Base-by-base conservation (phyloP, 2,888 invertebrate genomes). In the Choristoneura rosaceana region DNA sequence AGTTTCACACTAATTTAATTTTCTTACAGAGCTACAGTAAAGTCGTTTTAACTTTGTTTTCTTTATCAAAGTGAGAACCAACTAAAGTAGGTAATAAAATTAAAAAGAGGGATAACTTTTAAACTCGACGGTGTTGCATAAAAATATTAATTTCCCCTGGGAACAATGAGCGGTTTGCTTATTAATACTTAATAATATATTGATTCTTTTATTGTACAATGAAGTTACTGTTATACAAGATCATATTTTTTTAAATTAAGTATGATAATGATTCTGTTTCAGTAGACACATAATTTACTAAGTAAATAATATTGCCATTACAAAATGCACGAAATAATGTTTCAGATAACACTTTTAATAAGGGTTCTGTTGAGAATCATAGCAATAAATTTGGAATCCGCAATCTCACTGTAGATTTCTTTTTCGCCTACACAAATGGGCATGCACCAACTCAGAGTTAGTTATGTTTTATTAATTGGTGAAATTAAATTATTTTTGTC, bases 61-160 rank as follows among this genome's bases (percentile, higher is more conserved):
- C 73, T 59, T 64, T 63, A 68, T 73, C 59, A 64, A 69, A 73
- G 52, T 34, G 64, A 68, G 65, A 55, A 52, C 38, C 68, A 68
- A 73, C 64, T 64, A 64, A 60, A 69, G 60, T 63, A 69, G 60
- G 73, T 73, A 78, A 79, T 79, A 80, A 84, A 84, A 83, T 81
- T 78, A 75, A 78, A 84, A 83, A 81, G 78, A 78, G 76, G 80
- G 77, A 71, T 77, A 76, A 74, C 78, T 78, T 76, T 82, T 77
- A 82, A 82, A 81, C 78, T 79, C 79, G 60, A 77, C 77, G 77
- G 81, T 82, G 82, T 82, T 82, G 84, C 77, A 84, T 82, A 84
- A 87, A 82, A 80, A 86, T 78, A 81, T 81, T 85, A 86, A 89
- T 89, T 89, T 89, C 89, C 88, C 87, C 73, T 38, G 85, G 81